Conservation (phyloP, 2,113 vertebrate genomes). For the Dendrocopos noguchii region DNA sequence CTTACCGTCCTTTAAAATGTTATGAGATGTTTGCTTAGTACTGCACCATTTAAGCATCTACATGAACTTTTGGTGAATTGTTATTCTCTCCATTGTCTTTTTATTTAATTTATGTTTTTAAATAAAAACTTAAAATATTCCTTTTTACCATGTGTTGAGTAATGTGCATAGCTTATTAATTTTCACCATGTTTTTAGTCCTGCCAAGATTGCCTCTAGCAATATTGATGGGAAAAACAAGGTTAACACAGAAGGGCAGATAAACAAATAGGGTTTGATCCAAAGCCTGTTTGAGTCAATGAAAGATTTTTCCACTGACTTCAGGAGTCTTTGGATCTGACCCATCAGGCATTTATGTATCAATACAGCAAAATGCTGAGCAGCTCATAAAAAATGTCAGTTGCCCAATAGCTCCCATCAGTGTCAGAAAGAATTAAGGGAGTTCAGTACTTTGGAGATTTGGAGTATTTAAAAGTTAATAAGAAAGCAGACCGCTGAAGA, state of each 20-base stretch:
- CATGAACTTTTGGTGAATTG: neutral
- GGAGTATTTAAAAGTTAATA: constrained; percentile 54
- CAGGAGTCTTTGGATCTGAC: constrained; percentile 13
- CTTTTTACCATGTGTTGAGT: neutral
- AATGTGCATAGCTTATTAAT: constrained; percentile 31
- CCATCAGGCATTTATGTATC: neutral
- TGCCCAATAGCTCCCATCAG: neutral
- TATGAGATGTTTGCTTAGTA: neutral
- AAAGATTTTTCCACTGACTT: constrained; percentile 49
- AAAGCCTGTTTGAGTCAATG: constrained; percentile 35
- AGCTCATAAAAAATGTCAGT: neutral
- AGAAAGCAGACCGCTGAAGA: neutral
- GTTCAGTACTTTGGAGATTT: neutral
- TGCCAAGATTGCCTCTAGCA: constrained; percentile 40
- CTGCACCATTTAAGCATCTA: neutral
- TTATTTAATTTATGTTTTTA: neutral
- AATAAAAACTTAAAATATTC: neutral
- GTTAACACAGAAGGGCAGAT: constrained; percentile 52
- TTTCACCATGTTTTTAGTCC: constrained; percentile 17
- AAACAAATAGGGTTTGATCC: constrained; percentile 60
- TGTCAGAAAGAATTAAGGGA: constrained; percentile 10
- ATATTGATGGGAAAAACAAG: constrained; percentile 54
- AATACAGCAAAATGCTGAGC: neutral
- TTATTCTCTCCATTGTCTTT: neutral
- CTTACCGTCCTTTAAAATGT: neutral